Base-by-base conservation (phyloP, 1,140 invertebrate species). In the Antheraea pernyi region DNA sequence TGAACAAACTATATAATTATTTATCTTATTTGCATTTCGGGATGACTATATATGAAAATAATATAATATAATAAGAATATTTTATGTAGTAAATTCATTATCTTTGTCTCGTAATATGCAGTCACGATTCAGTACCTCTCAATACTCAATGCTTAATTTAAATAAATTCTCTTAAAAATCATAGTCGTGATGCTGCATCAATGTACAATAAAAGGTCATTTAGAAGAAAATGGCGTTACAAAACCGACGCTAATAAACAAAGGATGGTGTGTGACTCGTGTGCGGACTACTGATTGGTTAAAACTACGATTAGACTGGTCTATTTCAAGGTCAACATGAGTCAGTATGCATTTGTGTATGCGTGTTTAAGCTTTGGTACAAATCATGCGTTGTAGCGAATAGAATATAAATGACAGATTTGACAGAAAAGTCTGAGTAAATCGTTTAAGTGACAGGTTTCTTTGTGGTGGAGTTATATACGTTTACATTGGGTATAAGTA, bases 251-350 rank as follows among this genome's bases (percentile, higher is more conserved):
- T n/a, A 78, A 78, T 73, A 75, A 79, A 85, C 78, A 85, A 83
- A 88, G 84, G 84, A 87, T 83, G 79, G 80, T 79, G 81, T 76
- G 80, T 67, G 68, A 58, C 67, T 69, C 82, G 85, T 82, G 81
- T 73, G 71, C 72, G 67, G 86, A 83, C 78, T 89, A 84, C 82
- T 84, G 89, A 91, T 91, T 88, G 86, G 89, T 78, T 90, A 83
- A 86, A 87, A 87, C 78, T 85, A 71, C 83, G 86, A 89, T 89
- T 89, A 85, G 85, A 86, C 82, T 80, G 80, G 79, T 80, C 83
- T 83, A 82, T 85, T 82, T 79, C 85, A 91, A 91, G 89, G 89
- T 85, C 82, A 75, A 48, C 65, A 71, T 88, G 83, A 88, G 72
- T 91, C 85, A 88, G 79, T 65, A 71, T 75, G 80, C 76, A 76